Conservation (phyloP, 2,797 vertebrate species). For the Trachops cirrhosus region DNA sequence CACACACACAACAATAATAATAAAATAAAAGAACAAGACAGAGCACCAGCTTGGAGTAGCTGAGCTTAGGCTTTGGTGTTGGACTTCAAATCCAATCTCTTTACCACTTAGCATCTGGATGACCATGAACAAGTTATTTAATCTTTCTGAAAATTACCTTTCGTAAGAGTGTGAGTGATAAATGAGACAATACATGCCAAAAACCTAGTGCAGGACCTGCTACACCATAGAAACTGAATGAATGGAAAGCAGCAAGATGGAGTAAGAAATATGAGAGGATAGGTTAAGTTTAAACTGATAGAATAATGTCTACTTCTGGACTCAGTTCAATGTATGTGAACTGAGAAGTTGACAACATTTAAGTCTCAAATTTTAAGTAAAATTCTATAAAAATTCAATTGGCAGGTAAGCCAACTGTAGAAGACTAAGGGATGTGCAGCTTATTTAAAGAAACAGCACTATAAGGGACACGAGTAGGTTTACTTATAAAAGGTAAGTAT, state of each 20-base stretch:
- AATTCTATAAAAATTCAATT: constrained; percentile 35
- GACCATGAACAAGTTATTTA: background rate
- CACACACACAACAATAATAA: background rate
- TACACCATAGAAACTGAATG: background rate
- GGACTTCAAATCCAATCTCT: constrained; percentile 27
- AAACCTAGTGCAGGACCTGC: background rate
- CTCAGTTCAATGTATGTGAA: constrained; percentile 11
- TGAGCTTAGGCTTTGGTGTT: background rate
- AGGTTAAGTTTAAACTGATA: background rate
- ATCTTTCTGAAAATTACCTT: constrained; percentile 5
- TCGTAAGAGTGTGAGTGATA: background rate
- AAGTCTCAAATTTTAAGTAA: constrained; percentile 36
- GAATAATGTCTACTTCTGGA: background rate
- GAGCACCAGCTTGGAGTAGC: background rate
- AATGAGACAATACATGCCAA: constrained; percentile 1
- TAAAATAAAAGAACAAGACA: background rate
- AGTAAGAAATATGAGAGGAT: background rate
- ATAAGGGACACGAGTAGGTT: background rate
- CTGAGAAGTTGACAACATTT: background rate
- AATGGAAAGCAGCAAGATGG: constrained; percentile 25
- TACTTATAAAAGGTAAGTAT: background rate
- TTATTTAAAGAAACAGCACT: constrained; percentile 28
- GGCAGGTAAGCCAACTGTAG: background rate
- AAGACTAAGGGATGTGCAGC: background rate
- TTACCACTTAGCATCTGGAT: constrained; percentile 18